Evolutionary conservation across 23 tunicate genomes (phyloP).

Genomic region (Diplosoma virens): DNA sequence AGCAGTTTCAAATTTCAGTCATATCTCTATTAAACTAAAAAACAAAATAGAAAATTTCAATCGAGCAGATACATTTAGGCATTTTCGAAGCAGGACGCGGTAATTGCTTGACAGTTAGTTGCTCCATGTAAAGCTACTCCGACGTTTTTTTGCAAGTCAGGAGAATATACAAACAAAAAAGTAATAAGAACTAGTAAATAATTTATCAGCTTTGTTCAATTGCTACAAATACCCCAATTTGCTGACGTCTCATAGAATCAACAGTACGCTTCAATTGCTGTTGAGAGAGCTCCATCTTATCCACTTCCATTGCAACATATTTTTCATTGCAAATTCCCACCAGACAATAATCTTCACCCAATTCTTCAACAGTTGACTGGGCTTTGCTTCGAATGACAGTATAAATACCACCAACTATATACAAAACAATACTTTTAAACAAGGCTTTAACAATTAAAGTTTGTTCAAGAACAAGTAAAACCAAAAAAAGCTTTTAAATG

Average conservation of each 20-base stretch:
- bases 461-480: no score
- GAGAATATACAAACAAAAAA: neutral
- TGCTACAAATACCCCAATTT: slow-evolving; percentile 46
- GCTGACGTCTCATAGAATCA: slow-evolving; percentile 56
- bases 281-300: slow-evolving; percentile 73
- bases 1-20: no score
- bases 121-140: neutral
- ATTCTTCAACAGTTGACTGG: slow-evolving; percentile 68
- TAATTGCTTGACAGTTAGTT: no score
- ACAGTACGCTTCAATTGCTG: slow-evolving; percentile 70
- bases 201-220: neutral
- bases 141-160: neutral
- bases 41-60: no score
- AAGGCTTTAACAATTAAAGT: no score
- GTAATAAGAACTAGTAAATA: neutral
- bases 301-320: slow-evolving; percentile 96
- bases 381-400: slow-evolving; percentile 97
- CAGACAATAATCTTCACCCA: slow-evolving; percentile 90
- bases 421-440: no score
- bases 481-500: no score
- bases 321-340: slow-evolving; percentile 84
- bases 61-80: no score
- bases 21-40: no score
- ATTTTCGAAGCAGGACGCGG: no score
- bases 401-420: slow-evolving; percentile 94